Conservation (phyloP, 2,113 vertebrate species). For the Cygnus atratus region DNA sequence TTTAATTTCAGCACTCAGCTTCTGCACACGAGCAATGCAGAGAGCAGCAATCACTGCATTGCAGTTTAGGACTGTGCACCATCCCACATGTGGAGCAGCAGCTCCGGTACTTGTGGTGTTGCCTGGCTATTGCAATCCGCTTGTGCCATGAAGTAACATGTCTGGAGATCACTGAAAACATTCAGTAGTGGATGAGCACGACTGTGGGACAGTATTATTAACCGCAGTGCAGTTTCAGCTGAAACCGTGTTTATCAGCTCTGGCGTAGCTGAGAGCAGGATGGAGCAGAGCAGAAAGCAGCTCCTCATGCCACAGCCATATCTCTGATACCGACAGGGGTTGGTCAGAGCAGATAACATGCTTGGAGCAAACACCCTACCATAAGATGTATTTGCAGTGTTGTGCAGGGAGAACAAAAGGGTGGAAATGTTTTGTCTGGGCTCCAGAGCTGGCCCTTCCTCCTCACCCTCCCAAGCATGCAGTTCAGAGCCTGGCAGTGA, state of each 20-base stretch:
- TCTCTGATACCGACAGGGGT: not conserved
- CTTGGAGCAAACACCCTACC: not conserved
- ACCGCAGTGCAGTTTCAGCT: not conserved
- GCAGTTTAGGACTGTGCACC: not conserved
- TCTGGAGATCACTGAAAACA: not conserved
- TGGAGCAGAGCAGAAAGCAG: not conserved
- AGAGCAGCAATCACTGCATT: accelerated
- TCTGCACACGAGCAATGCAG: accelerated
- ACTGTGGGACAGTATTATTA: not conserved
- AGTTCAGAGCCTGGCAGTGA: not conserved
- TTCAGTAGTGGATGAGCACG: not conserved
- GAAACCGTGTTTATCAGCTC: conserved; percentile 50
- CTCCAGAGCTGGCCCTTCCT: not conserved
- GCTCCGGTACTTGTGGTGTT: not conserved
- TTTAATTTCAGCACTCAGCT: not conserved
- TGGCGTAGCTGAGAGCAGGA: conserved; percentile 30
- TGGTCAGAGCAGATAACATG: not conserved
- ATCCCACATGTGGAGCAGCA: not conserved
- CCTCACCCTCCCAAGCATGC: not conserved
- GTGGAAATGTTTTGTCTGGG: not conserved
- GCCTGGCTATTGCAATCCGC: not conserved
- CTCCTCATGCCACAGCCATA: not conserved
- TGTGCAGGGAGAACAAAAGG: not conserved
- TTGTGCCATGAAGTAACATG: not conserved
- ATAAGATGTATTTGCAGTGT: not conserved